A percentile compares a stretch with the other conserved stretches of the same genome.
phyloP scores from a whole-genome alignment of 2,888 invertebrate genomes.

The Tiliacea aurago region DNA sequence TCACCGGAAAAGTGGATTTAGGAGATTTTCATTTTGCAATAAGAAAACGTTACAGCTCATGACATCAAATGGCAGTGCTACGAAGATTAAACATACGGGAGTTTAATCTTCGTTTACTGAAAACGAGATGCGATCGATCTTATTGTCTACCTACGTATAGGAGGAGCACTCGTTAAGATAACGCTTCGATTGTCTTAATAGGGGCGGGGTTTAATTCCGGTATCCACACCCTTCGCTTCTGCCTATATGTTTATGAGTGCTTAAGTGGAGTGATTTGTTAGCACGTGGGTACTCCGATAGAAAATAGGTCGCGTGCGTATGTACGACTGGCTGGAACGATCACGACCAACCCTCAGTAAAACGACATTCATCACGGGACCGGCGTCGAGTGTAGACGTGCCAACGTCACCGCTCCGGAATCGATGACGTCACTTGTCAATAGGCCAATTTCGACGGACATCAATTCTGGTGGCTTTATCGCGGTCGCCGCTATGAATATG shows the following conservation, averaged over 20 bases:
- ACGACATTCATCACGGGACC: slow-evolving; percentile 70
- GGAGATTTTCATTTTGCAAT: slow-evolving; percentile 19
- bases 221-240: slow-evolving; percentile 55
- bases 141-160: slow-evolving; percentile 37
- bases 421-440: slow-evolving; percentile 76
- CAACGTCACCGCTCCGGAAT: slow-evolving; percentile 67
- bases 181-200: slow-evolving; percentile 64
- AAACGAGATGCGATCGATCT: slow-evolving; percentile 39
- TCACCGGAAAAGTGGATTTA: slow-evolving; percentile 13
- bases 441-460: slow-evolving; percentile 72
- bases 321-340: slow-evolving; percentile 41
- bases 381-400: slow-evolving; percentile 64
- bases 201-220: slow-evolving; percentile 65
- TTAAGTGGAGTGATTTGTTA: slow-evolving; percentile 64
- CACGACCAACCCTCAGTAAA: slow-evolving; percentile 54
- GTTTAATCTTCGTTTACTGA: slow-evolving; percentile 37
- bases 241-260: slow-evolving; percentile 57
- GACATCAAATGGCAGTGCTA: slow-evolving; percentile 25
- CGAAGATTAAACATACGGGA: slow-evolving; percentile 35
- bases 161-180: slow-evolving; percentile 60
- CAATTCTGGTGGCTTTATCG: slow-evolving; percentile 76
- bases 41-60: slow-evolving; percentile 23
- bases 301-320: slow-evolving; percentile 60
- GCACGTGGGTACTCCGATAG: slow-evolving; percentile 47
- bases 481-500: slow-evolving; percentile 68